Percentiles rank a stretch among this genome's conserved stretches.
Conservation (phyloP, 2,113 vertebrate genomes). For the Cyanoderma ruficeps region DNA sequence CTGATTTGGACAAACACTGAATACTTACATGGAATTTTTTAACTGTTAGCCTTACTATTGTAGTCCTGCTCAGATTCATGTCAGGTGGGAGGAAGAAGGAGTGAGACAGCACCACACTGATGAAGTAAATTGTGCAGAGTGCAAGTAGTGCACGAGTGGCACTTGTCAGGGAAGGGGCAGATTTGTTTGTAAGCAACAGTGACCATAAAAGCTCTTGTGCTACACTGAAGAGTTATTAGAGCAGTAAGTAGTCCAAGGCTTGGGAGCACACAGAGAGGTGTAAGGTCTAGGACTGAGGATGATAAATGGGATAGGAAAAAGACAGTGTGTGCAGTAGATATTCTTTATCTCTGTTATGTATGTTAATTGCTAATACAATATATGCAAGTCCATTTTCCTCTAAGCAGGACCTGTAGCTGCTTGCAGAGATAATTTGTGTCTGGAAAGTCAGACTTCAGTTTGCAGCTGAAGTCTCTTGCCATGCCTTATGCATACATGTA, state of each 20-base stretch:
- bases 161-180: neutral
- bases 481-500: fast-evolving
- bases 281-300: neutral
- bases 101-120: neutral
- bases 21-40: neutral
- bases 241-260: neutral
- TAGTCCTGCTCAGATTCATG: neutral
- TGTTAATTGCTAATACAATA: neutral
- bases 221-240: neutral
- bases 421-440: neutral
- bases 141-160: neutral
- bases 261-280: neutral
- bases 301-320: neutral
- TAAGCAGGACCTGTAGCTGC: neutral
- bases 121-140: neutral
- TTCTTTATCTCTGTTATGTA: neutral
- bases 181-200: neutral
- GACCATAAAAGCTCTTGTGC: fast-evolving
- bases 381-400: neutral
- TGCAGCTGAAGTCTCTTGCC: neutral
- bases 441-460: neutral
- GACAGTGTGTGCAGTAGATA: neutral
- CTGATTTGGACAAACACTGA: neutral
- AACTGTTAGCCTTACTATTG: neutral
- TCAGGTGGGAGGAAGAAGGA: neutral